A percentile compares a stretch with the other conserved stretches of the same genome.
phyloP scores from a whole-genome alignment of 1,140 invertebrate genomes.

The Trichonephila inaurata region DNA sequence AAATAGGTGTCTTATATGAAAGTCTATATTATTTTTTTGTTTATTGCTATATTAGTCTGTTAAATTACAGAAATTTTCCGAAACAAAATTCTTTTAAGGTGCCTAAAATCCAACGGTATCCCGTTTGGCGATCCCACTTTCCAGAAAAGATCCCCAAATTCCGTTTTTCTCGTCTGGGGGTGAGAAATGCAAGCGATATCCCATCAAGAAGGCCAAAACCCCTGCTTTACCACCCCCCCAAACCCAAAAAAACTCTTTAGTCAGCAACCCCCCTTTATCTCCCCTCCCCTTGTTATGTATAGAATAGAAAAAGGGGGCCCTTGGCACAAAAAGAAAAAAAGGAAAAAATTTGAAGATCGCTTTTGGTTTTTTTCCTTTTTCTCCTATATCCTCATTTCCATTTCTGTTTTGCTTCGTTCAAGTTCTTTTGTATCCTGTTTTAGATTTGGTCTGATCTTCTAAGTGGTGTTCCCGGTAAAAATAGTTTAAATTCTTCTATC shows the following conservation, averaged over 20 bases:
- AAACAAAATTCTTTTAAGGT: too few species aligned
- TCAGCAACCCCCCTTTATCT: neutral
- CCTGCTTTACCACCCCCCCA: conserved; percentile 61
- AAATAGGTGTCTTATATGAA: too few species aligned
- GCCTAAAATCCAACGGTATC: neutral
- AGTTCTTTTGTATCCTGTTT: conserved; percentile 30
- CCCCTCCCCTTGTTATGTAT: neutral
- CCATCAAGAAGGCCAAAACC: conserved; percentile 66
- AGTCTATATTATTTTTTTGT: too few species aligned
- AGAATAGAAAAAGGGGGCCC: neutral
- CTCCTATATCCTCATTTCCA: conserved; percentile 40
- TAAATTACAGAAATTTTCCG: too few species aligned
- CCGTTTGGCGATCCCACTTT: neutral
- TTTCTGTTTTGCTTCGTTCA: conserved; percentile 36
- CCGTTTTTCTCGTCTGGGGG: neutral
- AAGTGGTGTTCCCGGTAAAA: conserved; percentile 69
- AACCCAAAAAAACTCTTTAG: conserved; percentile 73
- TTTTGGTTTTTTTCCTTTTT: neutral
- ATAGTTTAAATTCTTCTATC: conserved; percentile 61
- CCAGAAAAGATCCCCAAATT: neutral
- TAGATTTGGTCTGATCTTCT: conserved; percentile 68
- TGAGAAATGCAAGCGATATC: conserved; percentile 57
- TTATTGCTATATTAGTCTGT: too few species aligned
- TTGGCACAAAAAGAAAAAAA: neutral
- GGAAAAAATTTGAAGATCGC: neutral